phyloP scores from a whole-genome alignment of 1,140 invertebrate genomes.

The Calycopis cecrops region DNA sequence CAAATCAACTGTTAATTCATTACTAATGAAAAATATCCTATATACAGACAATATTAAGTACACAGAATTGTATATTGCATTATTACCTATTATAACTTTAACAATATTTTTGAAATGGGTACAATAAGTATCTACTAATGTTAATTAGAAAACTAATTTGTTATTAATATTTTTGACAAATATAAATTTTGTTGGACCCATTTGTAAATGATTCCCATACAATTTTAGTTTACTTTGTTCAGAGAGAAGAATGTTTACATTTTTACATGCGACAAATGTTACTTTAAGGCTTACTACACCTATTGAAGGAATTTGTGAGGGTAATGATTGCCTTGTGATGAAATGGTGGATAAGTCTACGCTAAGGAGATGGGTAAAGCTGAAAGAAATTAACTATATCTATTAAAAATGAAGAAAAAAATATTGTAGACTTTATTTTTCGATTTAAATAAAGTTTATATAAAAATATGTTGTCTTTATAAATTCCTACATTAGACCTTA shows the following conservation, averaged over 20 bases:
- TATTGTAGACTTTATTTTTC: constrained; percentile 74
- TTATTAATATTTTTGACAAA: too few relatives aligned
- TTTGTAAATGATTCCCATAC: constrained; percentile 32
- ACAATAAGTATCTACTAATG: too few relatives aligned
- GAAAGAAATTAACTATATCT: constrained; percentile 64
- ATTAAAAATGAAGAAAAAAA: constrained; percentile 58
- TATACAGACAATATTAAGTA: constrained; percentile 1
- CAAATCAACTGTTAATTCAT: background rate
- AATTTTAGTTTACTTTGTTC: constrained; percentile 28
- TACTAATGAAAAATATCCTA: background rate
- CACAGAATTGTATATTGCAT: background rate
- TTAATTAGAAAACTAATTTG: too few relatives aligned
- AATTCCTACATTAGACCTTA: too few relatives aligned
- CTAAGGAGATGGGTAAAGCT: constrained; percentile 45
- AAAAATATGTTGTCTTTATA: constrained; percentile 44
- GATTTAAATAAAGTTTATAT: constrained; percentile 75
- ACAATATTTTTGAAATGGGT: too few relatives aligned
- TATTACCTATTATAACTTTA: background rate
- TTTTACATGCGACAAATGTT: constrained; percentile 32
- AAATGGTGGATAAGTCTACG: constrained; percentile 31
- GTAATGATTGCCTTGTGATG: constrained; percentile 48
- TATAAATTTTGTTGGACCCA: constrained; percentile 13
- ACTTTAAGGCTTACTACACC: constrained; percentile 22
- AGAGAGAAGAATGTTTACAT: constrained; percentile 27
- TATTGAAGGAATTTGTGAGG: constrained; percentile 25